Evolutionary conservation across 2,113 vertebrate genomes (phyloP), one percentile per base, ranked within the genome.

Genomic region (Hippocampus zosterae): DNA sequence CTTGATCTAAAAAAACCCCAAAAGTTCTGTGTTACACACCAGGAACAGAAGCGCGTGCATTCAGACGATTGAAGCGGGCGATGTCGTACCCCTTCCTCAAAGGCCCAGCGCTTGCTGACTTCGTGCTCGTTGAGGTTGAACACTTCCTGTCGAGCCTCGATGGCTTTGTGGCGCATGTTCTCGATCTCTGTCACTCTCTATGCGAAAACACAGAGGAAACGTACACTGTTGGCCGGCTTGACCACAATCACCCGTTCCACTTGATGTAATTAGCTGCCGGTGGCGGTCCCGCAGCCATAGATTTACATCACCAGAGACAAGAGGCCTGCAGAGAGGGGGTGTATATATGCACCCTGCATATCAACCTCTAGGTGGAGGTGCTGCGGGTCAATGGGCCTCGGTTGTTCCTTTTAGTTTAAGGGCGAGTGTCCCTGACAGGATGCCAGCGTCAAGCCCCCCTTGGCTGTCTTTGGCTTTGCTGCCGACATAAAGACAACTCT

Each of bases 121-220:
- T 99, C 97, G 12, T 99, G 96, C 66, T 99, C 97, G 25, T 99
- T 99, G 88, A 96, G 96, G 92, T 96, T 98, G 90, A 97, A 97
- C 67, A 97, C 93, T 84, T 99, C 97, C 81, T 99, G 97, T 6
- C 98, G 96, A 52, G 92, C 91, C 91, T 98, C 97, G 80, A 94
- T 97, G 81, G 98, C 96, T 83, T 95, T 94, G 83, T 99, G 96
- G 70, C 97, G 94, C 97, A 99, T 98, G 82, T 99, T 99, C 89
- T 99, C 97, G 75, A 98, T 96, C 94, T 99, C 97, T 1, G 97
- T 98, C 87, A 98, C 93, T 8, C 96, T 94, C 97, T 50, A 80
- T 29, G 63, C 65, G 77, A 72, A 84, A 74, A 84, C 67, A 82
- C 48, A 84, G 59, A 77, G 70, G 79, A 41, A 63, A 59, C 21